phyloP scores from a whole-genome alignment of 2,113 vertebrate genomes.

The Tachycineta bicolor region DNA sequence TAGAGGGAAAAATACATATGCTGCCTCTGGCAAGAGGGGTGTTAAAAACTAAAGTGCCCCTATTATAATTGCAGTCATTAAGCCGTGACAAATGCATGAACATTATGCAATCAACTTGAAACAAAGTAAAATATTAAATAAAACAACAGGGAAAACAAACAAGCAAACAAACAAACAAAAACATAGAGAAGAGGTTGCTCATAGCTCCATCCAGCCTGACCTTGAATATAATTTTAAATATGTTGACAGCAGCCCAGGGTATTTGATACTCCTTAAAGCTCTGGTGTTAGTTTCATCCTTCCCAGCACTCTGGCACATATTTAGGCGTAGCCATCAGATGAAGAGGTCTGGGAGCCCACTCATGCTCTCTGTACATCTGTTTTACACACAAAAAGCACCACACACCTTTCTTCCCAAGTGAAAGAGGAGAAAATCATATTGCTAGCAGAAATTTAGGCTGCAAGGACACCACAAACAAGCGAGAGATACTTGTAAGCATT shows the following conservation, averaged over 20 bases:
- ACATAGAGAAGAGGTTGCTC: not conserved
- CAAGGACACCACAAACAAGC: not conserved
- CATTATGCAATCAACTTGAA: not conserved
- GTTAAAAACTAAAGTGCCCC: not conserved
- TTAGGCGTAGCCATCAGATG: not conserved
- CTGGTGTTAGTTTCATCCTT: not conserved
- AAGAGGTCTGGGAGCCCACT: not conserved
- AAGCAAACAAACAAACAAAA: no score
- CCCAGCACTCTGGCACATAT: not conserved
- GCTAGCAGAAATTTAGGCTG: not conserved
- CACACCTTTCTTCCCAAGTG: not conserved
- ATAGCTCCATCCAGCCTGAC: not conserved
- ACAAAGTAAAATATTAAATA: not conserved
- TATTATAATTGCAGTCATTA: not conserved
- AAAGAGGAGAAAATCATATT: not conserved
- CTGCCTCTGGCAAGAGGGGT: not conserved
- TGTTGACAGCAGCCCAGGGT: not conserved
- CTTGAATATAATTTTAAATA: not conserved
- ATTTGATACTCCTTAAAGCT: not conserved
- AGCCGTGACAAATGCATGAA: not conserved
- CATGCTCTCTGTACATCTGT: rapidly evolving
- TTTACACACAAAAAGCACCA: not conserved
- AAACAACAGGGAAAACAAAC: no score
- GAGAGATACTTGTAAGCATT: not conserved
- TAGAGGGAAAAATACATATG: not conserved